These are phyloP conservation scores for Dynastes grantii DNA, from an alignment of 2,888 invertebrate genomes.

Conservation along the genomic window DNA sequence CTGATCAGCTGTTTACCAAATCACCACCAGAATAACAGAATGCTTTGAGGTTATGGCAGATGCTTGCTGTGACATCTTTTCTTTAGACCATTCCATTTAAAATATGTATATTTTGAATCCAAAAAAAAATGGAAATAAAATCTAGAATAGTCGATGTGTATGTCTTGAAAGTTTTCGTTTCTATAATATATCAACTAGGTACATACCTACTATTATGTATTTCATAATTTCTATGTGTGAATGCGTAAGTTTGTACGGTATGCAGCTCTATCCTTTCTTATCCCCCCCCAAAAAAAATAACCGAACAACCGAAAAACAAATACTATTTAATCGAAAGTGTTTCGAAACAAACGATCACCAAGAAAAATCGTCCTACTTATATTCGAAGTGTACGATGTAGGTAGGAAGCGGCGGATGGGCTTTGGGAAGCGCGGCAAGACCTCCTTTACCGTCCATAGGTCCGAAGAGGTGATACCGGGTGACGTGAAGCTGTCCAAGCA, in stretches of 20 bases:
- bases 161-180: neutral
- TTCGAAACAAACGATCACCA: no score
- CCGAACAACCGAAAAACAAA: neutral
- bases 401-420: conserved; percentile 95
- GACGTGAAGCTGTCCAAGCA: conserved; percentile 83
- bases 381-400: conserved; percentile 70
- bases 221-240: no score
- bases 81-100: no score
- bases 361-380: conserved; percentile 17
- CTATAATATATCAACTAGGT: neutral
- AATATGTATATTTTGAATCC: no score
- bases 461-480: conserved; percentile 96
- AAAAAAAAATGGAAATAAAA: no score
- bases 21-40: no score
- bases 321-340: neutral
- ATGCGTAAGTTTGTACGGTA: conserved; percentile 10
- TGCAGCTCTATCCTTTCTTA: conserved; percentile 46
- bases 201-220: no score
- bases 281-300: neutral
- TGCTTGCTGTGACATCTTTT: no score
- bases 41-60: no score
- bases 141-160: no score
- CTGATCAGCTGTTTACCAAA: no score
- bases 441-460: conserved; percentile 97
- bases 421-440: conserved; percentile 96